Base-by-base conservation (phyloP, 2,113 vertebrate genomes). In the Xiphorhynchus elegans region DNA sequence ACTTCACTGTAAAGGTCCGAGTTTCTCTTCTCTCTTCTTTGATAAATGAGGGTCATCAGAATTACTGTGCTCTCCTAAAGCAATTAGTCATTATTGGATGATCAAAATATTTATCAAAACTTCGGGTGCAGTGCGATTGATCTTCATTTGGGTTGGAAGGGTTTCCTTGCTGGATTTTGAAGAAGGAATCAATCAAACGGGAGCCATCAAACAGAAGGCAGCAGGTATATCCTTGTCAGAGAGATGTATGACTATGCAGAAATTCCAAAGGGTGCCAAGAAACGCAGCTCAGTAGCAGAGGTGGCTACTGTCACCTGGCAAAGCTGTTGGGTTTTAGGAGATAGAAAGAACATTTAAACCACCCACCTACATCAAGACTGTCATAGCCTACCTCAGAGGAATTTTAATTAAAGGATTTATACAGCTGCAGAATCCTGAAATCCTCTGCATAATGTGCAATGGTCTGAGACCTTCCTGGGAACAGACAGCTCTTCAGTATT, bases 71-170 rank as follows among this genome's bases (percentile, higher is more conserved):
- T 96, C 76, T 93, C 79, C 90, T 82, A 69, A 85, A 96, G 78
- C 58, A 97, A 96, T 93, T 96, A 96, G 94, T 96, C 93, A 87
- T 88, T 96, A 95, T 76, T 91, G 94, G 74, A 84, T 68, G 82
- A 88, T 79, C 81, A 80, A 90, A 94, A 95, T 89, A 97, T 96
- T 97, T 96, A 97, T 98, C 96, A 97, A 95, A 96, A 95, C 66
- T 93, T 97, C 85, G 84, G 75, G 80, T 91, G 66, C n/a, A 16
- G 80, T 89, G 97, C 56, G 8, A 96, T 94, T 96, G 90, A 92
- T 97, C 96, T 98, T 97, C 93, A 96, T 97, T 97, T 96, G 62
- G 90, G 88, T 95, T 96, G 94, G 90, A 97, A 96, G 90, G 94
- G 92, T 95, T 97, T 97, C 40, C 84, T 94, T 94, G 86, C 93